These are phyloP conservation scores for Hyla sarda DNA, from an alignment of 2,113 vertebrate genomes.

Conservation along the genomic window DNA sequence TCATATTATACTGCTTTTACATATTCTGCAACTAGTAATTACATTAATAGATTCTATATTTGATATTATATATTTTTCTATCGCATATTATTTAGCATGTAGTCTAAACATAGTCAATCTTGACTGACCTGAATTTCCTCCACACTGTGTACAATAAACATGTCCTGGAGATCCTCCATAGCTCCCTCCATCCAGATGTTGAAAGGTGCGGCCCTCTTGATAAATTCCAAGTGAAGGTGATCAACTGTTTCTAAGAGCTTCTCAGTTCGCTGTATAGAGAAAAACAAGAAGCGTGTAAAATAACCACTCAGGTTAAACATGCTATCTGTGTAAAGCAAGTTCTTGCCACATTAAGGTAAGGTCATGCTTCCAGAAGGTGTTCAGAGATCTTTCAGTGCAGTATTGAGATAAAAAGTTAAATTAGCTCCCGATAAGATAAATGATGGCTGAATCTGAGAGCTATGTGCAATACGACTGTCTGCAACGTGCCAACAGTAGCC, in stretches of 20 bases:
- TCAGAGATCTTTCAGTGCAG: neutral
- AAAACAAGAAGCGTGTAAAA: neutral
- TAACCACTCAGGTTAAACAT: neutral
- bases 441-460: no score
- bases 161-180: conserved; percentile 89
- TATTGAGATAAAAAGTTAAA: neutral
- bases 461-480: no score
- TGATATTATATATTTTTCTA: neutral
- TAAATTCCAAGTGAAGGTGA: conserved; percentile 82
- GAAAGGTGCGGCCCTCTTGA: conserved; percentile 83
- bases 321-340: neutral
- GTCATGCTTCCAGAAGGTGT: neutral
- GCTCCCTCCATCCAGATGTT: conserved; percentile 88
- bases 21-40: neutral
- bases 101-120: neutral
- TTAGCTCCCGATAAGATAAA: neutral
- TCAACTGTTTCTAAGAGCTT: conserved; percentile 82
- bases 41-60: neutral
- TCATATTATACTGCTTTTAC: neutral
- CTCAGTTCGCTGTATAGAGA: conserved; percentile 74
- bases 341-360: neutral
- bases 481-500: no score
- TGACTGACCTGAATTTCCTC: conserved; percentile 93
- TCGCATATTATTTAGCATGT: neutral
- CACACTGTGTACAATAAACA: conserved; percentile 92